These are phyloP conservation scores for Apotomis betuletana DNA, from an alignment of 2,888 invertebrate species.

Conservation along the genomic window DNA sequence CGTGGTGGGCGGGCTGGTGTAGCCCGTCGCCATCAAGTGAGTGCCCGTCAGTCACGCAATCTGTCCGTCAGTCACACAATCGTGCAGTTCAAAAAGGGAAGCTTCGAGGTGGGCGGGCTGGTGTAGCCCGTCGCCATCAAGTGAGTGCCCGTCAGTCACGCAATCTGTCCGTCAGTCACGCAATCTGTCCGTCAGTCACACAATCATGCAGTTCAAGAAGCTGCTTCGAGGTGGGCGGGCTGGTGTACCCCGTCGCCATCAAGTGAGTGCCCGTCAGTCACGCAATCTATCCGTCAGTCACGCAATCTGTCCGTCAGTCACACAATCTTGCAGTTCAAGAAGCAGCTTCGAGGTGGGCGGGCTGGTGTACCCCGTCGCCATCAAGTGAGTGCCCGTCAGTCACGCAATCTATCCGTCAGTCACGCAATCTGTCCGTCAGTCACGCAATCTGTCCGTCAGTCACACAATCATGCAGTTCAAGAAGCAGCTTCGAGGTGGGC, in stretches of 20 bases:
- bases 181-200: too few species aligned
- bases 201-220: too few species aligned
- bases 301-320: too few species aligned
- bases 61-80: too few species aligned
- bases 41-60: slow-evolving; percentile 60
- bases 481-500: too few species aligned
- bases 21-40: slow-evolving; percentile 98
- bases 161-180: too few species aligned
- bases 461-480: too few species aligned
- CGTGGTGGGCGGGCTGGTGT: slow-evolving; percentile 98
- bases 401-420: too few species aligned
- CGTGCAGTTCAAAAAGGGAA: slow-evolving; percentile 60
- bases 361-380: slow-evolving; percentile 98
- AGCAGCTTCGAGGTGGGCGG: slow-evolving; percentile 65
- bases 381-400: slow-evolving; percentile 93
- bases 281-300: too few species aligned
- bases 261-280: slow-evolving; percentile 93
- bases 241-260: slow-evolving; percentile 99
- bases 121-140: slow-evolving; percentile 99
- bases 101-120: slow-evolving; percentile 98
- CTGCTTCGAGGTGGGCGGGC: slow-evolving; percentile 72
- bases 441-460: too few species aligned
- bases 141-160: slow-evolving; percentile 73
- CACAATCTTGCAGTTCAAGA: too few species aligned
- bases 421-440: too few species aligned